phyloP scores from a whole-genome alignment of 2,113 vertebrate genomes.

The Acrocephalus arundinaceus region DNA sequence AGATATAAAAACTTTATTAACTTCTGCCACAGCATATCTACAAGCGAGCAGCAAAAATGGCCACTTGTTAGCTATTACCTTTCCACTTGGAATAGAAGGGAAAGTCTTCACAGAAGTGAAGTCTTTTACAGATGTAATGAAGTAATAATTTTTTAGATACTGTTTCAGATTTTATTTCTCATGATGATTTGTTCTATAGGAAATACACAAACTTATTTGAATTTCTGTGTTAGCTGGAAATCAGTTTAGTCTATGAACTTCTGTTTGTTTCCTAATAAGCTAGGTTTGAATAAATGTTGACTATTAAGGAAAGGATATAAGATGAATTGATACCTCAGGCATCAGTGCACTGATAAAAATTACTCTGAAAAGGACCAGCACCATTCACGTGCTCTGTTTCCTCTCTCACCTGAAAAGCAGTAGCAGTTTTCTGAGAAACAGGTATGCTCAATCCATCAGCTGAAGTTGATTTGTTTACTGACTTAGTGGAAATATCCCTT shows the following conservation, averaged over 20 bases:
- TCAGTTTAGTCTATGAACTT: background rate
- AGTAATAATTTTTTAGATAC: background rate
- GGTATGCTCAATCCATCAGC: background rate
- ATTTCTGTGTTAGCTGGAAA: background rate
- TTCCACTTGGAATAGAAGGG: background rate
- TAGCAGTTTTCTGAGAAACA: background rate
- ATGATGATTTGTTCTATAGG: background rate
- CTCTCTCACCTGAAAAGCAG: background rate
- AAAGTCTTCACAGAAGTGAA: background rate
- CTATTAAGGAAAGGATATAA: background rate
- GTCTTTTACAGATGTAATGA: background rate
- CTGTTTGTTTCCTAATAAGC: background rate
- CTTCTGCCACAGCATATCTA: background rate
- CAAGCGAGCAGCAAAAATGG: background rate
- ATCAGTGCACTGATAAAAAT: background rate
- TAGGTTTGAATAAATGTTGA: background rate
- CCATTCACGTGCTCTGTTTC: accelerated
- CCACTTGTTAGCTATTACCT: background rate
- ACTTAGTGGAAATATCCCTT: background rate
- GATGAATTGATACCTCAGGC: background rate
- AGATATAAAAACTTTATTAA: background rate
- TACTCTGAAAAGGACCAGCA: background rate
- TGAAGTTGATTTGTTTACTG: background rate
- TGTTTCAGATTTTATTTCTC: background rate
- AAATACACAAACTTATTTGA: background rate